Percentiles rank a stretch among this genome's conserved stretches.
These are phyloP conservation scores for Spodoptera frugiperda DNA, from an alignment of 1,140 invertebrate genomes.

Conservation along the genomic window DNA sequence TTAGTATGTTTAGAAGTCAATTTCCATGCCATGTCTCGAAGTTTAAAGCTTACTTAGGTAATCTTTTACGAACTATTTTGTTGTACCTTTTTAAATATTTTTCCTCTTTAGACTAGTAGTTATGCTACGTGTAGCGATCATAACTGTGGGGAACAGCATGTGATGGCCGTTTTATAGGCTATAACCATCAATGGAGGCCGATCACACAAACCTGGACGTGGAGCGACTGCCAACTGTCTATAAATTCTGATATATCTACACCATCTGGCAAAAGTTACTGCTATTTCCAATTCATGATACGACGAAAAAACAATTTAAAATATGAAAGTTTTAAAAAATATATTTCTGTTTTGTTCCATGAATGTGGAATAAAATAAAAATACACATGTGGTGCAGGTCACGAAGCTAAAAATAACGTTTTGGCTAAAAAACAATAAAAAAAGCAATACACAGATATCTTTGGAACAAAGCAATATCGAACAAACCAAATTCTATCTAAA, in stretches of 20 bases:
- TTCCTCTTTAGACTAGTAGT: neutral
- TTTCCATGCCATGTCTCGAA: no score
- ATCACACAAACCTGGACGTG: slow-evolving; percentile 10
- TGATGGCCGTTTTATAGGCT: slow-evolving; percentile 21
- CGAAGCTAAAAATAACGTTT: neutral
- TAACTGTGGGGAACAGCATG: neutral
- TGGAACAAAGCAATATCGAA: neutral
- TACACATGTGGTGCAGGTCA: neutral
- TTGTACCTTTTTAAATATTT: no score
- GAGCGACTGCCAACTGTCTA: slow-evolving; percentile 15
- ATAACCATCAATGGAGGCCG: slow-evolving; percentile 27
- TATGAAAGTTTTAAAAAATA: neutral
- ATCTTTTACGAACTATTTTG: no score
- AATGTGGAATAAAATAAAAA: neutral
- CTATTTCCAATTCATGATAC: neutral
- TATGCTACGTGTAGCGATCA: neutral
- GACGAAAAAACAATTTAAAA: no score
- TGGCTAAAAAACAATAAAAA: neutral
- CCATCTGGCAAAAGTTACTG: neutral
- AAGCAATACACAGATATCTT: neutral
- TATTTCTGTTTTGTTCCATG: neutral
- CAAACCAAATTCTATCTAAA: slow-evolving; percentile 2
- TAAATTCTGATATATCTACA: neutral
- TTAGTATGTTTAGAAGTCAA: no score
- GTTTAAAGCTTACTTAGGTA: no score